phyloP scores from a whole-genome alignment of 2,797 vertebrate genomes.

The Petrocephalus sullivani region DNA sequence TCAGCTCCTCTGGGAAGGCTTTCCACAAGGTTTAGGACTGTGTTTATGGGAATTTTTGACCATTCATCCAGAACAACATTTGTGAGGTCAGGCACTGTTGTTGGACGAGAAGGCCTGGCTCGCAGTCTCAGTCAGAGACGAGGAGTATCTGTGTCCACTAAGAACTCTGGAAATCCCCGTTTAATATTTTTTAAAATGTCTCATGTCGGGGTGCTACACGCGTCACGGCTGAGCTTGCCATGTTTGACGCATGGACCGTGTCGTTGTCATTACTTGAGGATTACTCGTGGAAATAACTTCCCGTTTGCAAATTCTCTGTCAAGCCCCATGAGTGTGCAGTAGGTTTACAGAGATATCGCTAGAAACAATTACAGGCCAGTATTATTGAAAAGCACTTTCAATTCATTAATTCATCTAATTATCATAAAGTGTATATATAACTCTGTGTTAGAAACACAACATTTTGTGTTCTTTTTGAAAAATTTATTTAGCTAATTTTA shows the following conservation, averaged over 20 bases:
- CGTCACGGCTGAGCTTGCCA: background rate
- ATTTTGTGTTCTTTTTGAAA: background rate
- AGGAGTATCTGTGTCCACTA: background rate
- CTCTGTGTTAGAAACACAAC: background rate
- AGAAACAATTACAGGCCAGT: background rate
- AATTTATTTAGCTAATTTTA: background rate
- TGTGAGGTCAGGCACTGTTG: too few species aligned
- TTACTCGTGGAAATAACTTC: background rate
- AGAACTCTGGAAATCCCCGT: background rate
- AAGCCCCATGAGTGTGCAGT: background rate
- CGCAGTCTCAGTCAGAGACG: background rate
- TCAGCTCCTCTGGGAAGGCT: too few species aligned
- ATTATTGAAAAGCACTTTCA: constrained; percentile 12
- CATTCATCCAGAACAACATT: too few species aligned
- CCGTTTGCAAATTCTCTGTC: background rate
- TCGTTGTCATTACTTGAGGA: background rate
- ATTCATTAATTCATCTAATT: constrained; percentile 9
- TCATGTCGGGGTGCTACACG: too few species aligned
- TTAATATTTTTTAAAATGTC: background rate
- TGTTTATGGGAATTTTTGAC: too few species aligned
- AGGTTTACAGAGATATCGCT: background rate
- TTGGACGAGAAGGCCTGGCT: too few species aligned
- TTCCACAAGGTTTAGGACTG: too few species aligned
- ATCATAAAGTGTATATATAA: background rate
- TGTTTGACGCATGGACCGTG: background rate